These are phyloP conservation scores for Notamacropus eugenii DNA, from an alignment of 2,797 vertebrate species.

Conservation along the genomic window DNA sequence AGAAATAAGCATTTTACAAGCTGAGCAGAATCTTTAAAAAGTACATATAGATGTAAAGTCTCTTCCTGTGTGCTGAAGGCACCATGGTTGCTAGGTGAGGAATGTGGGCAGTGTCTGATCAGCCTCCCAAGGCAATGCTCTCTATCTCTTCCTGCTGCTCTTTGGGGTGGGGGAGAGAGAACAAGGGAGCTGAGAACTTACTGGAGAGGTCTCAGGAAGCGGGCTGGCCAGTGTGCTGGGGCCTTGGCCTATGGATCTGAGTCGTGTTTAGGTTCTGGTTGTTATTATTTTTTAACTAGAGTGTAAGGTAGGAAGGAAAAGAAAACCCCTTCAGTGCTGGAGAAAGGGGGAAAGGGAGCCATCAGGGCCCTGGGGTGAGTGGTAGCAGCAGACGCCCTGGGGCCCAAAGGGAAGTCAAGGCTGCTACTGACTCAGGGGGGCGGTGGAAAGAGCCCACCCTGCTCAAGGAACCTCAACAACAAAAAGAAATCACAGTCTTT, in stretches of 20 bases:
- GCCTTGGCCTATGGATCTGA: neutral
- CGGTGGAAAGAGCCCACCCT: no score
- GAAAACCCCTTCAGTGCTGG: neutral
- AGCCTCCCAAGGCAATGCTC: neutral
- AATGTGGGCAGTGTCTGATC: conserved; percentile 61
- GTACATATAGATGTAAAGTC: conserved; percentile 55
- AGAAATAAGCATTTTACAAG: conserved; percentile 77
- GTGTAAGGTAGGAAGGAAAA: neutral
- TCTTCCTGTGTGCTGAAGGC: conserved; percentile 75
- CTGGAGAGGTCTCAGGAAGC: neutral
- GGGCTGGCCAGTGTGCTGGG: neutral
- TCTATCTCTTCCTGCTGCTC: conserved; percentile 34
- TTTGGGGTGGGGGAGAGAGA: neutral
- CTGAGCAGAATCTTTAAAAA: conserved; percentile 76
- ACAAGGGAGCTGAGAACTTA: neutral
- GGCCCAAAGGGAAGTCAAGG: neutral
- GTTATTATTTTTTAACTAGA: neutral
- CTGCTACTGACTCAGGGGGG: neutral
- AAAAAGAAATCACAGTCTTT: neutral
- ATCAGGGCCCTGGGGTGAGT: no score
- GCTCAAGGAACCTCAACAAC: neutral
- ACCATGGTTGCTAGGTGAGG: conserved; percentile 70
- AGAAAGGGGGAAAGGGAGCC: neutral
- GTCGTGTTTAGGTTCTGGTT: no score
- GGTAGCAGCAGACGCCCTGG: neutral